These are phyloP conservation scores for Drosophila meridionalis DNA, from an alignment of 2,888 invertebrate species.

Conservation along the genomic window DNA sequence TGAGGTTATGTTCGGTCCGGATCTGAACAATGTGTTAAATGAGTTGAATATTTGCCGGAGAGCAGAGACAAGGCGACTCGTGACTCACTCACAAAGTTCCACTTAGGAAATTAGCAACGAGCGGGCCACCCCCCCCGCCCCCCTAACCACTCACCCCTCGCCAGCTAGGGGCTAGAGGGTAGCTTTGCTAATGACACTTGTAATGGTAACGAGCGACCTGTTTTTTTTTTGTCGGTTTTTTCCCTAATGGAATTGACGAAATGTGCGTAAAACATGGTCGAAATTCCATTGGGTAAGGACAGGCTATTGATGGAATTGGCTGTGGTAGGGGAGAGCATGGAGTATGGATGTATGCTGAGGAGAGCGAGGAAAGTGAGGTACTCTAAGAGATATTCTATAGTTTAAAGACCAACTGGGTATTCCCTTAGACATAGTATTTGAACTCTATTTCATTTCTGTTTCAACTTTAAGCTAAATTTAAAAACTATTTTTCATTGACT, in stretches of 20 bases:
- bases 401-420: neutral
- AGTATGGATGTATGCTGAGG: neutral
- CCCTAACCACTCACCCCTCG: neutral
- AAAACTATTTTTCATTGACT: conserved; percentile 22
- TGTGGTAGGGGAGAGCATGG: neutral
- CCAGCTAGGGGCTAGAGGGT: neutral
- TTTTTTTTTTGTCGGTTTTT: conserved; percentile 1
- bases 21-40: conserved; percentile 76
- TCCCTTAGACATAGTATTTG: neutral
- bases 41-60: conserved; percentile 65
- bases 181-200: conserved; percentile 45
- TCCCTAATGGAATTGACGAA: conserved; percentile 32
- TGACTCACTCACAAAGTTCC: conserved; percentile 42
- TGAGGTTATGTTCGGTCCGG: conserved; percentile 61
- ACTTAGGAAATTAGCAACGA: conserved; percentile 58
- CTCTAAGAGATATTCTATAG: neutral
- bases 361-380: neutral
- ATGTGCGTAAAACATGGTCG: conserved; percentile 25
- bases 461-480: conserved; percentile 6
- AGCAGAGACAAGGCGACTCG: conserved; percentile 3
- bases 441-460: neutral
- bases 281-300: neutral
- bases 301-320: conserved; percentile 19
- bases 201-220: conserved; percentile 49
- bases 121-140: neutral